phyloP scores from a whole-genome alignment of 2,113 vertebrate species.

The Xyrauchen texanus region DNA sequence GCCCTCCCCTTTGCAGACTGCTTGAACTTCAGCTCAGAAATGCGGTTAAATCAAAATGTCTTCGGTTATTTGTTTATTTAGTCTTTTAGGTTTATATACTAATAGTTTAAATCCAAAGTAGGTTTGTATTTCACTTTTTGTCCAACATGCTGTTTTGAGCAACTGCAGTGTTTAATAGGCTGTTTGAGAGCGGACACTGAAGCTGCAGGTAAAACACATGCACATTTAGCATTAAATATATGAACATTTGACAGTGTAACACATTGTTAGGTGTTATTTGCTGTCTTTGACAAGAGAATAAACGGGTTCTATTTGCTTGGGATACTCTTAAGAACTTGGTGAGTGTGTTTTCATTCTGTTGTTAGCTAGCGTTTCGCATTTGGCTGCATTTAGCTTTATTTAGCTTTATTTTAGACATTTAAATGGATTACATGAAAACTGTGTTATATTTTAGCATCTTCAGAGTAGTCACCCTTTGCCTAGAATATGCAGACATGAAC shows the following conservation, averaged over 20 bases:
- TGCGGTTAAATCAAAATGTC: too few species aligned
- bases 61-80: background rate
- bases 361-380: background rate
- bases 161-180: too few species aligned
- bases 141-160: background rate
- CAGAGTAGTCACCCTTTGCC: too few species aligned
- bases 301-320: background rate
- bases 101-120: background rate
- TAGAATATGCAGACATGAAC: too few species aligned
- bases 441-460: too few species aligned
- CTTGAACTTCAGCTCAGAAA: background rate
- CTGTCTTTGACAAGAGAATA: background rate
- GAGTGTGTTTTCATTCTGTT: too few species aligned
- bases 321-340: background rate
- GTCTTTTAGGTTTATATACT: background rate
- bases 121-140: too few species aligned
- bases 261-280: background rate
- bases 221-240: background rate
- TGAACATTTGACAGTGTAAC: background rate
- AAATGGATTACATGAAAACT: too few species aligned
- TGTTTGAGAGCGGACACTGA: background rate
- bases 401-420: too few species aligned
- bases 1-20: background rate
- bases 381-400: background rate
- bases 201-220: slow-evolving; percentile 4